phyloP scores from a whole-genome alignment of 2,113 vertebrate species.

The Electrona antarctica region DNA sequence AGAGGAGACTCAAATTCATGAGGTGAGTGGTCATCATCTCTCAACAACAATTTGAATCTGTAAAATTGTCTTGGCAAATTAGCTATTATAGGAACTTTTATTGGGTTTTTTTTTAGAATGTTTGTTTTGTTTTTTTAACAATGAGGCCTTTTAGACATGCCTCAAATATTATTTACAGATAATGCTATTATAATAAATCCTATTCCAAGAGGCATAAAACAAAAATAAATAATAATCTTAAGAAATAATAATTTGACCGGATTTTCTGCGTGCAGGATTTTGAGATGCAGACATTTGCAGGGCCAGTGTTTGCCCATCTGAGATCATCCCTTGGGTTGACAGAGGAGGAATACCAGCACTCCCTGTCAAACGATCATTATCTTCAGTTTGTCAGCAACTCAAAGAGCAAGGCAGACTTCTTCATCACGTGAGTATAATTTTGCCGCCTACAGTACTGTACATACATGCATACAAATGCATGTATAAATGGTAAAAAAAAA shows the following conservation, averaged over 20 bases:
- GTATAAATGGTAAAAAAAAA: too few relatives aligned
- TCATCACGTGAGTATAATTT: constrained; percentile 81
- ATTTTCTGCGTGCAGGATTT: constrained; percentile 73
- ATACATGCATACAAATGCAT: too few relatives aligned
- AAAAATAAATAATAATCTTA: not conserved
- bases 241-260: not conserved
- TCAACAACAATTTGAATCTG: not conserved
- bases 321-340: constrained; percentile 76
- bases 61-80: too few relatives aligned
- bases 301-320: constrained; percentile 75
- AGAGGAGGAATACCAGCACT: constrained; percentile 78
- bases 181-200: not conserved
- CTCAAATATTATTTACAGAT: too few relatives aligned
- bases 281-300: constrained; percentile 80
- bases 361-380: constrained; percentile 73
- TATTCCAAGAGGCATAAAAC: not conserved
- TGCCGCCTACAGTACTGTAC: too few relatives aligned
- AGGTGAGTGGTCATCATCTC: constrained; percentile 34
- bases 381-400: constrained; percentile 89
- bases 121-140: too few relatives aligned
- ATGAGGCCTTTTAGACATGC: too few relatives aligned
- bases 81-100: too few relatives aligned
- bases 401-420: constrained; percentile 87
- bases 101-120: too few relatives aligned
- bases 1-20: constrained; percentile 63